Evolutionary conservation across 53 echinoderm and acorn worm species (phyloP), one percentile per base, ranked within the genome.

Genomic region (Antedon mediterranea): DNA sequence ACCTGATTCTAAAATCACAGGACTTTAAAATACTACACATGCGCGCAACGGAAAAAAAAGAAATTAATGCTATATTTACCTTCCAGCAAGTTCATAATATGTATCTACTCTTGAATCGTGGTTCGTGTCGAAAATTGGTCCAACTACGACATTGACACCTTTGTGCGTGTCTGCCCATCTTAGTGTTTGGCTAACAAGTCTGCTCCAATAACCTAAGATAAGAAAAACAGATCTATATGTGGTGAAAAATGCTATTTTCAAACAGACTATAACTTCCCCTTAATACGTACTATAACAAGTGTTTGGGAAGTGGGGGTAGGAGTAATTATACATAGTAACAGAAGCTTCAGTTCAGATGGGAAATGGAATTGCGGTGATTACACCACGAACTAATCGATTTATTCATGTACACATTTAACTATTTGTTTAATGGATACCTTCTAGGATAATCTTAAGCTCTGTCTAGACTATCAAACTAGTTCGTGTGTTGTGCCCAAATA

Each of bases 61-160:
- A 76, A 30, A 30, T 8, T 11, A 34, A 7, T 34, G 4, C 37
- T 37, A 30, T 31, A 28, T 32, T 85, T 79, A 88, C 88, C 85
- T 77, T 74, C 57, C 32, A 7, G 88, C 85, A 0, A 80, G 0
- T n/a, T 74, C 31, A 27, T 73, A 44, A 32, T 79, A 81, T 3
- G 78, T 73, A 77, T 90, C 90, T 28, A 75, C 76, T 44, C 70
- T 28, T 30, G 85, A 81, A 37, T 90, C 83, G 3, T 79, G 43
- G 71, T 90, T 42, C 74, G 85, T 72, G 42, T 90, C 90, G 26
- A 87, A 90, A 18, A 85, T 84, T 71, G 90, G 90, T 11, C 90
- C 90, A 34, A 79, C 32, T 43, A 90, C 73, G 76, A 87, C 79
- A 70, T 90, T 90, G 72, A 85, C 77, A 32, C 77, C 78, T 0